phyloP scores from a whole-genome alignment of 2,888 invertebrate species.

The Hypsopygia costalis region DNA sequence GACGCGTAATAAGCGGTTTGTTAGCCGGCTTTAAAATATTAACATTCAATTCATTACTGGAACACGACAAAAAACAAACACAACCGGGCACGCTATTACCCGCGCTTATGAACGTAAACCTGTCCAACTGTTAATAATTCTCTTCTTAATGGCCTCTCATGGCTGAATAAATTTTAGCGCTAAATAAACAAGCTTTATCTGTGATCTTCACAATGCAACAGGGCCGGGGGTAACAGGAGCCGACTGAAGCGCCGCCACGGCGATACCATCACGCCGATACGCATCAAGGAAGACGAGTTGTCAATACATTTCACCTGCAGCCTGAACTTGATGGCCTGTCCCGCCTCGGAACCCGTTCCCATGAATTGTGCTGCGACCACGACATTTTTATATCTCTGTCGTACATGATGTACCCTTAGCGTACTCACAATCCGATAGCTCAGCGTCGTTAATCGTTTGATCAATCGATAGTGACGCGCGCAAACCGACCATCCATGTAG shows the following conservation, averaged over 20 bases:
- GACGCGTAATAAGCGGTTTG: constrained; percentile 11
- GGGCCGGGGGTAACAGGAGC: constrained; percentile 62
- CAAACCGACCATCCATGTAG: constrained; percentile 1
- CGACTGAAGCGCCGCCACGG: constrained; percentile 71
- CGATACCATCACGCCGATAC: constrained; percentile 77
- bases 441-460: neutral
- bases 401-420: constrained; percentile 45
- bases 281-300: constrained; percentile 79
- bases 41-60: constrained; percentile 59
- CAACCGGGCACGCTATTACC: constrained; percentile 52
- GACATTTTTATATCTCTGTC: constrained; percentile 72
- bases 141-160: constrained; percentile 65
- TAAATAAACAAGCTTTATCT: constrained; percentile 77
- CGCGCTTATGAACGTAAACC: constrained; percentile 61
- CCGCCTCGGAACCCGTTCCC: constrained; percentile 61
- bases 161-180: constrained; percentile 71
- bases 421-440: neutral
- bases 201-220: constrained; percentile 70
- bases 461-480: constrained; percentile 2
- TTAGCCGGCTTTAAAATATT: constrained; percentile 38
- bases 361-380: constrained; percentile 66
- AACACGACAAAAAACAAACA: constrained; percentile 49
- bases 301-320: constrained; percentile 78
- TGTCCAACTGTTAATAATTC: constrained; percentile 65
- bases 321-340: constrained; percentile 67